phyloP scores from a whole-genome alignment of 2,113 vertebrate genomes.

The Gymnocephalus cernua region DNA sequence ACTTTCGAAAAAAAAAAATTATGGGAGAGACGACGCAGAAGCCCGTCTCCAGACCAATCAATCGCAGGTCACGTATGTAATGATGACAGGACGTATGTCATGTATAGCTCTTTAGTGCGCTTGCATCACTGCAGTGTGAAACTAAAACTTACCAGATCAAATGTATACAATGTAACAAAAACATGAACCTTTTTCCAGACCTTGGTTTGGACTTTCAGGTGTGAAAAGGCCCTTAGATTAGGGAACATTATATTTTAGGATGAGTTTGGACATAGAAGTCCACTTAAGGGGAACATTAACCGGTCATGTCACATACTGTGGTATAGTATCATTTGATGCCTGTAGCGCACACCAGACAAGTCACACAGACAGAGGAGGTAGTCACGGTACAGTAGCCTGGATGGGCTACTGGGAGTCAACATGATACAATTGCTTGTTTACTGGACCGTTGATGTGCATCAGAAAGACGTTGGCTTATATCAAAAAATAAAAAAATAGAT shows the following conservation, averaged over 20 bases:
- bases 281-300: neutral
- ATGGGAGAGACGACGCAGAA: no score
- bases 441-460: neutral
- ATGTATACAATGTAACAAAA: no score
- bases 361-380: neutral
- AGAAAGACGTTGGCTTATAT: neutral
- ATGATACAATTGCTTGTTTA: neutral
- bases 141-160: no score
- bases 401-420: neutral
- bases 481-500: neutral
- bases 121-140: no score
- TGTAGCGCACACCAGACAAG: neutral
- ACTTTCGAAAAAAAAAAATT: no score
- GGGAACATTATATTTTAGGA: neutral
- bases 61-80: no score
- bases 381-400: neutral
- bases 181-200: no score
- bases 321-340: neutral
- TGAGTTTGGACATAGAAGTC: neutral
- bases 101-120: no score
- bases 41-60: no score
- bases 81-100: no score
- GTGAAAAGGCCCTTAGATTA: no score
- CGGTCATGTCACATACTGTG: neutral
- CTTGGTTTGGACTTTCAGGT: no score